Conservation (phyloP, 92 coral and sea anemone genomes). For the Siderastrea radians region DNA sequence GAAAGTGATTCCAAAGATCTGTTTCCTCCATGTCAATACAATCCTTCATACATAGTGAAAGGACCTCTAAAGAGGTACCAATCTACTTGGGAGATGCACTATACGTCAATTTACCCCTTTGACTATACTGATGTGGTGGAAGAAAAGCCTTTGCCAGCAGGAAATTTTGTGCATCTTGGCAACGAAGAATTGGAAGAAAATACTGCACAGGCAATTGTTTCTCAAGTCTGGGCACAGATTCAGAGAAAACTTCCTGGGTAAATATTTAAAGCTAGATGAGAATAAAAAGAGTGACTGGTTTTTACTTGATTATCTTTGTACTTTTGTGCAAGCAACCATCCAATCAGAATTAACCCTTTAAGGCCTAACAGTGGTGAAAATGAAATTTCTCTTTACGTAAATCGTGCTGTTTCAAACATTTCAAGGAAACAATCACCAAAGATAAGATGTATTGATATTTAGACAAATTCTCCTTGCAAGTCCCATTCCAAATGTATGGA, state of each 20-base stretch:
- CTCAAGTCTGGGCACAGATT: slow-evolving; percentile 63
- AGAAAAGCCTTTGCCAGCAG: slow-evolving; percentile 14
- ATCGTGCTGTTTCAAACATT: too few relatives aligned
- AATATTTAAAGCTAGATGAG: not conserved
- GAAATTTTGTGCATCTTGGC: slow-evolving; percentile 77
- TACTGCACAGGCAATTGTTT: slow-evolving; percentile 56
- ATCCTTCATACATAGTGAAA: slow-evolving; percentile 56
- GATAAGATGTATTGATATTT: too few relatives aligned
- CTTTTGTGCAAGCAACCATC: too few relatives aligned
- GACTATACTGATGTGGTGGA: slow-evolving; percentile 54
- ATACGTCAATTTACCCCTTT: slow-evolving; percentile 79
- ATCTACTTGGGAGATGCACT: slow-evolving; percentile 83
- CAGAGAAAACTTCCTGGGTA: slow-evolving; percentile 74
- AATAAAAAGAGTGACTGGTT: too few relatives aligned
- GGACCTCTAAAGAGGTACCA: slow-evolving; percentile 52
- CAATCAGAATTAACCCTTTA: too few relatives aligned
- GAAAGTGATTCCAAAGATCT: slow-evolving; percentile 53
- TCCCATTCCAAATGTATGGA: too few relatives aligned
- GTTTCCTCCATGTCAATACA: slow-evolving; percentile 68
- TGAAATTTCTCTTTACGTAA: too few relatives aligned
- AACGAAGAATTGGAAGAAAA: slow-evolving; percentile 75
- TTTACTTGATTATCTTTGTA: too few relatives aligned
- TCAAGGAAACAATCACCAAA: too few relatives aligned
- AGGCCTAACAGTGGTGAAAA: too few relatives aligned
- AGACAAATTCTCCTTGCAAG: too few relatives aligned